These are phyloP conservation scores for Mirounga angustirostris DNA, from an alignment of 2,113 vertebrate species.

Conservation along the genomic window DNA sequence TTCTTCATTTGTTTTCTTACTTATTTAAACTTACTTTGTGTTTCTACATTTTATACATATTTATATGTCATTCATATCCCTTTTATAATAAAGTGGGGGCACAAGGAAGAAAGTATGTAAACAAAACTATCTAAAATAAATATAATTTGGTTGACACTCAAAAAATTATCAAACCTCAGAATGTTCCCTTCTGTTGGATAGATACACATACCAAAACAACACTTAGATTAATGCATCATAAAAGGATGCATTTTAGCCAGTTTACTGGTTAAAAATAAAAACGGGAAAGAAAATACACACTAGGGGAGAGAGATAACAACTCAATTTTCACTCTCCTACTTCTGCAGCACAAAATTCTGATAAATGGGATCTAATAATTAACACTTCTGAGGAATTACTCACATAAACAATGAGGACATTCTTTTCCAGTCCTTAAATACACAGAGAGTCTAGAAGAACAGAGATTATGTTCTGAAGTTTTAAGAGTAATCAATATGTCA, in stretches of 20 bases:
- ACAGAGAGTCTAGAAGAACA: conserved; percentile 55
- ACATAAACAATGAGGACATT: not conserved
- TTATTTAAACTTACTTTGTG: not conserved
- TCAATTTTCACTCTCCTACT: not conserved
- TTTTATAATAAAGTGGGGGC: not conserved
- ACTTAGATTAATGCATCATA: not conserved
- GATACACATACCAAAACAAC: not conserved
- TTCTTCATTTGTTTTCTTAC: not conserved
- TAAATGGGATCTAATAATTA: not conserved
- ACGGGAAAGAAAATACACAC: not conserved
- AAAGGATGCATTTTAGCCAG: not conserved
- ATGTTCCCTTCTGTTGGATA: not conserved
- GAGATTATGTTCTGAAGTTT: conserved; percentile 51
- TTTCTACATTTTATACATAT: not conserved
- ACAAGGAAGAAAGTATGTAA: not conserved
- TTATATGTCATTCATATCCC: not conserved
- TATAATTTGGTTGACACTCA: not conserved
- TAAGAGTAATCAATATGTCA: conserved; percentile 73
- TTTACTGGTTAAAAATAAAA: not conserved
- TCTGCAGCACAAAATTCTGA: not conserved
- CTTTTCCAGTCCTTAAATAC: not conserved
- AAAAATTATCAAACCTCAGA: conserved; percentile 20
- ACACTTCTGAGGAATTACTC: not conserved
- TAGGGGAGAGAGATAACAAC: not conserved
- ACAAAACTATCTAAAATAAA: not conserved